Evolutionary conservation across 2,888 invertebrate genomes (phyloP).

Genomic region (Gasteruption jaculator): DNA sequence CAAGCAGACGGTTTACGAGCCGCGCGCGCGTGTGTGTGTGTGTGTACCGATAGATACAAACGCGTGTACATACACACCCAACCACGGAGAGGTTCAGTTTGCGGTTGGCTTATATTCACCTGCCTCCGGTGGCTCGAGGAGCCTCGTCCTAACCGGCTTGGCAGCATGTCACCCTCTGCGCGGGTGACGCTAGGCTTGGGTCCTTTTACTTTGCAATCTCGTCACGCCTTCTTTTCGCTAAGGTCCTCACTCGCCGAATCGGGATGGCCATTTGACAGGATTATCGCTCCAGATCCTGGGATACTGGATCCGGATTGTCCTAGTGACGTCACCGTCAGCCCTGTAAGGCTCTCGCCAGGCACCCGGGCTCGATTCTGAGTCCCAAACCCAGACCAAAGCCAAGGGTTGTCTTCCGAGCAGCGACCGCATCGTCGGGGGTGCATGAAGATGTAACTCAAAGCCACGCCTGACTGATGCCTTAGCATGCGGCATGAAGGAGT

Average conservation of each 20-base stretch:
- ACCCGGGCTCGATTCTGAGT: too few relatives aligned
- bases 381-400: too few relatives aligned
- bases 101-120: conserved; percentile 46
- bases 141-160: conserved; percentile 46
- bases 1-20: conserved; percentile 4
- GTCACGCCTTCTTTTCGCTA: conserved; percentile 47
- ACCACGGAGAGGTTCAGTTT: conserved; percentile 30
- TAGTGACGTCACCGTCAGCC: too few relatives aligned
- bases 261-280: too few relatives aligned
- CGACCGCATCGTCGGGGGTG: too few relatives aligned
- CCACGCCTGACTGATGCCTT: conserved; percentile 34
- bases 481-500: conserved; percentile 32
- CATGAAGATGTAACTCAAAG: conserved; percentile 40
- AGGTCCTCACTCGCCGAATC: conserved; percentile 30
- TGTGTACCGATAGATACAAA: conserved; percentile 7
- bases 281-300: too few relatives aligned
- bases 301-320: too few relatives aligned
- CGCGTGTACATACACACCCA: conserved; percentile 23
- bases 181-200: conserved; percentile 49
- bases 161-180: conserved; percentile 51
- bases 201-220: conserved; percentile 48
- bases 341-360: too few relatives aligned
- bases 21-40: neutral
- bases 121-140: conserved; percentile 34
- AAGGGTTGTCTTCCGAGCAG: too few relatives aligned